Base-by-base conservation (phyloP, 2,888 invertebrate genomes). In the Marasmarcha lunaedactyla region DNA sequence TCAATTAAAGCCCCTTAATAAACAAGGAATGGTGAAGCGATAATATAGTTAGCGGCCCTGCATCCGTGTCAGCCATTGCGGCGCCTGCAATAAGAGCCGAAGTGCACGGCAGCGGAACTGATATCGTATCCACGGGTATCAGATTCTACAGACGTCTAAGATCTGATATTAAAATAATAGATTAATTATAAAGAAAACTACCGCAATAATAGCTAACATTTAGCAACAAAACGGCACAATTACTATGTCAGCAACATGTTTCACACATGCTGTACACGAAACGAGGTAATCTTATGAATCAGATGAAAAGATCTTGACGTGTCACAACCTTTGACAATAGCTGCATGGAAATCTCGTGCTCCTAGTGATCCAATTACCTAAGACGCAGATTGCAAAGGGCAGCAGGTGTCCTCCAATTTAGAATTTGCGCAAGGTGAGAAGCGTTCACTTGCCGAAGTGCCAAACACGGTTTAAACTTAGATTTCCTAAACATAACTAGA, bases 61-160 rank as follows among this genome's bases (percentile, higher is more conserved):
- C 58, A 66, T 67, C 65, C 63, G 62, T 63, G 55, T 66, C 59
- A 61, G 50, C 57, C 59, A 57, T 50, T 55, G 48, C 48, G 49
- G 50, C 54, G 63, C 65, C 57, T 65, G 69, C 67, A 68, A 71
- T 57, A 53, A 68, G 66, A 72, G 65, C 67, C 66, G 44, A 30
- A 11, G 47, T 37, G 49, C 51, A 53, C 46, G 49, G 47, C 46
- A 47, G 60, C 64, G 66, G 64, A 69, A 71, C 70, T 51, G 46
- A 39, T 44, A 36, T 27, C 36, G 42, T 40, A 41, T 43, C 52
- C 76, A 73, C 76, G 76, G 60, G 57, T 81, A 79, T 81, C 71
- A 49, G 55, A 58, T 78, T 64, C 30, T 7, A 10, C 10, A 30
- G 11, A 30, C 30, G n/a, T 30, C 30, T 20, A 20, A 20, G 20